phyloP scores from a whole-genome alignment of 2,797 vertebrate species.

The Macropodus opercularis region DNA sequence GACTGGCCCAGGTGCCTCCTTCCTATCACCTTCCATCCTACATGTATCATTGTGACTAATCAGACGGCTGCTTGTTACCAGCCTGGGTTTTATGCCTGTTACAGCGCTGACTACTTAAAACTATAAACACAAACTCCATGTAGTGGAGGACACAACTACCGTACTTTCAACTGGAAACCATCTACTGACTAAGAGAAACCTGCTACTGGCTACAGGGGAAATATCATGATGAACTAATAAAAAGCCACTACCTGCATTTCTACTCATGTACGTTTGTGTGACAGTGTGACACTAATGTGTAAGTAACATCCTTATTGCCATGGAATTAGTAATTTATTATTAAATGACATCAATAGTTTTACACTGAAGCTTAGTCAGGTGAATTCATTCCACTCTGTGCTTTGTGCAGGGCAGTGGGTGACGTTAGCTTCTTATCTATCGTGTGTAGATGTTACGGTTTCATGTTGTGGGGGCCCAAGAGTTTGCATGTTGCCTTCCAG shows the following conservation, averaged over 20 bases:
- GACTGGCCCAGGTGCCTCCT: no score
- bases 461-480: slow-evolving; percentile 18
- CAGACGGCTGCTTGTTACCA: slow-evolving; percentile 17
- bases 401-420: slow-evolving; percentile 1
- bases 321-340: slow-evolving; percentile 1
- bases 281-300: no score
- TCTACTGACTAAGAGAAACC: not conserved
- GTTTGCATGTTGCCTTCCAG: slow-evolving; percentile 40
- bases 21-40: slow-evolving; percentile 5
- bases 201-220: not conserved
- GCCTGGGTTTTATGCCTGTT: slow-evolving; percentile 18
- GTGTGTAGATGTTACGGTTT: not conserved
- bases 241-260: no score
- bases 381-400: not conserved
- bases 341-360: not conserved
- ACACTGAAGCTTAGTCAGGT: not conserved
- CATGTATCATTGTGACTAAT: slow-evolving; percentile 11
- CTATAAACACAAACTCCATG: no score
- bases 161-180: not conserved
- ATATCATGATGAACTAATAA: no score
- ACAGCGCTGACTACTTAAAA: no score
- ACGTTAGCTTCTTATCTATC: slow-evolving; percentile 40
- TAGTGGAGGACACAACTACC: no score
- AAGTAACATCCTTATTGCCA: not conserved
- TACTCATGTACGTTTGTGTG: no score